These are phyloP conservation scores for Ypsolopha sequella DNA, from an alignment of 2,888 invertebrate genomes.

Conservation along the genomic window DNA sequence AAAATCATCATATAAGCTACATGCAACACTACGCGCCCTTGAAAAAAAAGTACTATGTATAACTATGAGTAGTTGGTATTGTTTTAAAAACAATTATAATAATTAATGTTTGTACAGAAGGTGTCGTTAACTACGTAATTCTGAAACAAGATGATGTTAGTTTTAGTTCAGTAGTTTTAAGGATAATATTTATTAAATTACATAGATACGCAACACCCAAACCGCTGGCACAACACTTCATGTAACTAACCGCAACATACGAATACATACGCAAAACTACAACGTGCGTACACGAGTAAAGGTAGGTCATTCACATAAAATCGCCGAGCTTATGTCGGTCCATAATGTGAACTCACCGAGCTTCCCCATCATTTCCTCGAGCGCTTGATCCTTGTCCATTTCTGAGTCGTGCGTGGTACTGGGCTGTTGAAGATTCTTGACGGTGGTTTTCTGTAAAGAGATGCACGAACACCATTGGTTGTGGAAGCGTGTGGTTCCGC, in stretches of 20 bases:
- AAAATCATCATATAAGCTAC: no score
- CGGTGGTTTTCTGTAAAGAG: slow-evolving; percentile 19
- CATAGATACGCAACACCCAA: background rate
- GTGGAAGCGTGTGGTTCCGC: slow-evolving; percentile 20
- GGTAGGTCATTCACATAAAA: background rate
- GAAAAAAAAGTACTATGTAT: no score
- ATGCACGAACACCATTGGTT: slow-evolving; percentile 54
- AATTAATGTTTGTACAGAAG: no score
- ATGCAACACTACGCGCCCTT: no score
- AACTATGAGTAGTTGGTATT: no score
- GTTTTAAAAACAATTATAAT: no score
- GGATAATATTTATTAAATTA: no score
- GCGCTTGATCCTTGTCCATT: slow-evolving; percentile 75
- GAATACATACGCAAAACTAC: no score
- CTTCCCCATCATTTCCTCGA: slow-evolving; percentile 77
- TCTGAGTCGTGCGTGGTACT: slow-evolving; percentile 14
- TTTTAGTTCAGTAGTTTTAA: no score
- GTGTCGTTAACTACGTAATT: no score
- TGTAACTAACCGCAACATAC: background rate
- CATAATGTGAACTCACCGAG: slow-evolving; percentile 58
- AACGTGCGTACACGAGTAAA: background rate
- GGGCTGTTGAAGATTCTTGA: slow-evolving; percentile 7
- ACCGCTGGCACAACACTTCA: background rate
- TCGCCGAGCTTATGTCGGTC: background rate
- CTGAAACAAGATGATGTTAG: no score